Evolutionary conservation across 2,888 invertebrate genomes (phyloP).

Genomic region (Agapostemon virescens): DNA sequence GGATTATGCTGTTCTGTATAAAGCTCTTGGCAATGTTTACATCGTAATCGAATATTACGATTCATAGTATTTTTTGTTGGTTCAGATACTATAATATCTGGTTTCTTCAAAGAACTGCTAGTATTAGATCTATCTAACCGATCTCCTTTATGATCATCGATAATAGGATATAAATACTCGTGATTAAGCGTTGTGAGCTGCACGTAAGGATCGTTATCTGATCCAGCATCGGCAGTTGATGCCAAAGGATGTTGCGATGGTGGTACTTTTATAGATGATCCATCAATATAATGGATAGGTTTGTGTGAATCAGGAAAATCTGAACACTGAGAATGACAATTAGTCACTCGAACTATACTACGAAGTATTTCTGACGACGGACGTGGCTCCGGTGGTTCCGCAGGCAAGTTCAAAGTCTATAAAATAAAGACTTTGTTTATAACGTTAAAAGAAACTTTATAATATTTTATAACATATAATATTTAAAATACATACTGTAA

Average conservation of each 20-base stretch:
- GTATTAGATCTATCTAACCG: slow-evolving; percentile 76
- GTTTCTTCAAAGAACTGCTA: slow-evolving; percentile 84
- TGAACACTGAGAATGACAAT: slow-evolving; percentile 75
- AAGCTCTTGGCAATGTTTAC: slow-evolving; percentile 89
- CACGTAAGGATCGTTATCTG: slow-evolving; percentile 91
- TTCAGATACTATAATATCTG: slow-evolving; percentile 82
- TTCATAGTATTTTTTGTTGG: slow-evolving; percentile 78
- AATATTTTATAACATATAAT: not conserved
- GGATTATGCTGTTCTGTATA: slow-evolving; percentile 92
- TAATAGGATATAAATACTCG: slow-evolving; percentile 93
- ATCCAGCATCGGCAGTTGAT: slow-evolving; percentile 73
- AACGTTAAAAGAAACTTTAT: not conserved
- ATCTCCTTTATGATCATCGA: slow-evolving; percentile 82
- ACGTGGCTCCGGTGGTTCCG: slow-evolving; percentile 89
- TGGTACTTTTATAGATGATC: slow-evolving; percentile 65
- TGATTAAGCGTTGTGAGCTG: slow-evolving; percentile 89
- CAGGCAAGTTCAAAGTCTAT: slow-evolving; percentile 93
- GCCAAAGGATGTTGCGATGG: slow-evolving; percentile 73
- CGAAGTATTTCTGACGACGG: slow-evolving; percentile 80
- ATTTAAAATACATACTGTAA: slow-evolving; percentile 55
- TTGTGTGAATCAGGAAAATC: slow-evolving; percentile 75
- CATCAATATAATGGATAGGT: slow-evolving; percentile 75
- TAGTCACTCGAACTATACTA: slow-evolving; percentile 70
- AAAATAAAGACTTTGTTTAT: slow-evolving; percentile 64
- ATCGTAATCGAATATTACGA: slow-evolving; percentile 81